Evolutionary conservation across 2,113 vertebrate species (phyloP).

Genomic region (Manacus vitellinus): DNA sequence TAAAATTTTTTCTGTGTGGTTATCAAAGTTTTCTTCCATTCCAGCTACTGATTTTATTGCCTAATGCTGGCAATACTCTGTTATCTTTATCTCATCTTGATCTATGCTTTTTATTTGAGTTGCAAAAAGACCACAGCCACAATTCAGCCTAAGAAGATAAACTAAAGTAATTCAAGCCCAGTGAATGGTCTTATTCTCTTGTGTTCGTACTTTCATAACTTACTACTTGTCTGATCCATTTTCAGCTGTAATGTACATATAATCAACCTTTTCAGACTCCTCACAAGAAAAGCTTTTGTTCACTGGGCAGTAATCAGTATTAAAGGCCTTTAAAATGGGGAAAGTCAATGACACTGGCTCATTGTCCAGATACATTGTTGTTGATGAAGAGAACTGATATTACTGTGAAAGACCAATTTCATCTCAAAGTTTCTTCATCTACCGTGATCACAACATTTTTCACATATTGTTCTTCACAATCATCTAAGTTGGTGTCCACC

Average conservation of each 20-base stretch:
- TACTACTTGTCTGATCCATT: constrained; percentile 50
- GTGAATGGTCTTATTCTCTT: constrained; percentile 58
- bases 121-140: constrained; percentile 54
- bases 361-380: constrained; percentile 56
- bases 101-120: constrained; percentile 51
- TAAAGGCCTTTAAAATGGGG: constrained; percentile 61
- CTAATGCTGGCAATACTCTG: neutral
- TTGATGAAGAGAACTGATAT: constrained; percentile 55
- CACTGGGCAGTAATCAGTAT: constrained; percentile 33
- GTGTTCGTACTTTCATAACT: constrained; percentile 56
- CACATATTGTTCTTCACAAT: constrained; percentile 9
- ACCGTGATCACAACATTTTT: constrained; percentile 32
- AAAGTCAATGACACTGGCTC: constrained; percentile 19
- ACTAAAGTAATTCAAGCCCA: constrained; percentile 51
- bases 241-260: constrained; percentile 37
- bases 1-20: neutral
- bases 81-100: constrained; percentile 62
- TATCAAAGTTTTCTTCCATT: constrained; percentile 22
- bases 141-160: constrained; percentile 55
- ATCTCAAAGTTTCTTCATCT: constrained; percentile 46
- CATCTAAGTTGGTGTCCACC: neutral
- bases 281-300: constrained; percentile 60
- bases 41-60: constrained; percentile 35
- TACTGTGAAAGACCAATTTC: constrained; percentile 57
- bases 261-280: constrained; percentile 57